Percentiles rank a stretch among this genome's conserved stretches.
phyloP scores from a whole-genome alignment of 2,113 vertebrate genomes.

The Nibea albiflora region DNA sequence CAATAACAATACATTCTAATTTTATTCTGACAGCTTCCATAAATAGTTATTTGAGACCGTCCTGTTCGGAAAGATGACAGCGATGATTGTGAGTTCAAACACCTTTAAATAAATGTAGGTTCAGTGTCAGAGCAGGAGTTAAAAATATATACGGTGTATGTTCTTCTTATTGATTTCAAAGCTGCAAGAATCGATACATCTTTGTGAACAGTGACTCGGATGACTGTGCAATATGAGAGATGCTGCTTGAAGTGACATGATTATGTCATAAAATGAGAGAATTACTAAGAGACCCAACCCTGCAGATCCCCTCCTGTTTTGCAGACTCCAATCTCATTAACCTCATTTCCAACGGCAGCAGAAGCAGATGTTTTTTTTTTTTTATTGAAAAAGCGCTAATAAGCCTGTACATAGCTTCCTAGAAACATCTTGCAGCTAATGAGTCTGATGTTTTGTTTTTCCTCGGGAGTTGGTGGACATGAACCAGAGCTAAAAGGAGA shows the following conservation, averaged over 20 bases:
- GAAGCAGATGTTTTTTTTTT: neutral
- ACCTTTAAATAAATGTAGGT: constrained; percentile 31
- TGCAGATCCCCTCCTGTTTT: neutral
- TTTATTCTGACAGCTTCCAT: constrained; percentile 32
- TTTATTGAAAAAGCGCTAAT: neutral
- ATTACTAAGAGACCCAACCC: neutral
- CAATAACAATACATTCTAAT: constrained; percentile 57
- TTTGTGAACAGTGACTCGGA: neutral
- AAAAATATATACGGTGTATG: neutral
- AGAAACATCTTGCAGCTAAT: neutral
- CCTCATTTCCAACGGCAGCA: neutral
- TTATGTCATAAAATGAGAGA: neutral
- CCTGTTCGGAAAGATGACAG: constrained; percentile 29
- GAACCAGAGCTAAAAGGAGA: neutral
- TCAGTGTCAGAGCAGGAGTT: neutral
- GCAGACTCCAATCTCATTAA: neutral
- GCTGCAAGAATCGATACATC: neutral
- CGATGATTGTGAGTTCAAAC: constrained; percentile 1
- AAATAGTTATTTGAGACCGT: constrained; percentile 30
- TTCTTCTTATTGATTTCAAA: neutral
- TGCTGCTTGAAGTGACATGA: neutral
- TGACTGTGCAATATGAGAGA: neutral
- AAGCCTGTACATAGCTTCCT: neutral
- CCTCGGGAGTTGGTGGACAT: neutral
- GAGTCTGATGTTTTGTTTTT: neutral